Base-by-base conservation (phyloP, 2,797 vertebrate genomes). In the Lindbergichthys nudifrons region DNA sequence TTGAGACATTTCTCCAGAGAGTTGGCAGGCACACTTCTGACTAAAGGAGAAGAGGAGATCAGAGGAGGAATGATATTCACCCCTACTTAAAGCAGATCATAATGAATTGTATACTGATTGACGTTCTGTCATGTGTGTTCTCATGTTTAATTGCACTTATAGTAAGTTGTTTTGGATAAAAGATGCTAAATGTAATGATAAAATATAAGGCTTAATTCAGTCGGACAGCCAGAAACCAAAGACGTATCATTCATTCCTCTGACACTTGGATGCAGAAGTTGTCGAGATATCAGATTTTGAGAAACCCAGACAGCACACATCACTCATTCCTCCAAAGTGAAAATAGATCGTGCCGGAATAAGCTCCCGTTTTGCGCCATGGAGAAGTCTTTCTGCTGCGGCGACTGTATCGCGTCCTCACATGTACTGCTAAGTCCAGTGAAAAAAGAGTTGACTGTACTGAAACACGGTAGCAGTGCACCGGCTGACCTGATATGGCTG, bases 381-480 rank as follows among this genome's bases (percentile, higher is more conserved):
- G 66, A 76, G 65, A 64, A 51, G 53, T 21, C 61, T 62, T 75
- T 79, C 39, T 41, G 65, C 72, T 64, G 75, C 77, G 14, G 52
- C 18, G 8, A 70, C 68, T 68, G 66, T 80, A 81, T 86, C 77
- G 77, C 81, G 77, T 82, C 70, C 61, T 71, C 70, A 30, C 42
- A 70, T 76, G 75, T 79, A 26, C 81, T 87, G 84, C 88, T 83
- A 80, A 70, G 82, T 70, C 45, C 73, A 73, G 85, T 89, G 91
- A 87, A 90, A 89, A 91, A 89, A 76, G 82, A 87, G 87, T 85
- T 79, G 85, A 70, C 83, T 84, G 5, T 23, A 77, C 42, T 83
- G 74, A 79, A 83, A 87, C 77, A 77, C 73, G 79, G 77, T 71
- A 66, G 81, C 66, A 64, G 62, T 54, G 56, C 56, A 65, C 62